Evolutionary conservation across 2,888 invertebrate genomes (phyloP).

Genomic region (Disparrhopalites patrizii): DNA sequence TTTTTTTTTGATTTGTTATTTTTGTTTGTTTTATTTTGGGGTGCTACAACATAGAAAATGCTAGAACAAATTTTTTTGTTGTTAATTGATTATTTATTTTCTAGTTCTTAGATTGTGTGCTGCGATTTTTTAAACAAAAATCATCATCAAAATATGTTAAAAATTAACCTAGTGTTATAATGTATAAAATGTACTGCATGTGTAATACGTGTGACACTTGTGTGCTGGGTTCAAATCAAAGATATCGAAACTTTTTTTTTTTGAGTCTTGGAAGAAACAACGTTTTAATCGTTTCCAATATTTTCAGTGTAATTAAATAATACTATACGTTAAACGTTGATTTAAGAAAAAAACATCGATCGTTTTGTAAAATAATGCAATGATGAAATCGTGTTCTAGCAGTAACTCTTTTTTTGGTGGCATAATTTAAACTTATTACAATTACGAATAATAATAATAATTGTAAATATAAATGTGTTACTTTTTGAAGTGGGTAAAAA

Average conservation of each 20-base stretch:
- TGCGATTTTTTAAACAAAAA: conserved; percentile 9
- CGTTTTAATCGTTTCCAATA: no score
- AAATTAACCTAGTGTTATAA: no score
- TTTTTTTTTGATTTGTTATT: conserved; percentile 8
- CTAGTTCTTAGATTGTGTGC: conserved; percentile 15
- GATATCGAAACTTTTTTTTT: background rate
- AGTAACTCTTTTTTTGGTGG: background rate
- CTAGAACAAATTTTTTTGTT: conserved; percentile 13
- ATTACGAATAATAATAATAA: no score
- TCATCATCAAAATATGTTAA: background rate
- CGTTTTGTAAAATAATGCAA: conserved; percentile 11
- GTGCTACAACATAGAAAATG: conserved; percentile 13
- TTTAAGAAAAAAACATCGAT: background rate
- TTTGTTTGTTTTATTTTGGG: conserved; percentile 15
- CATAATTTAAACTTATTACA: background rate
- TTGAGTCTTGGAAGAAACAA: background rate
- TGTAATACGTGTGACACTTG: conserved; percentile 11
- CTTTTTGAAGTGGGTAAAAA: no score
- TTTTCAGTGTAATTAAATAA: no score
- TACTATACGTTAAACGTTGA: no score
- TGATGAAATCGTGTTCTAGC: background rate
- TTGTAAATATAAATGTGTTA: no score
- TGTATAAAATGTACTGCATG: background rate
- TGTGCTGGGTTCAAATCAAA: conserved; percentile 12
- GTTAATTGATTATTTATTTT: conserved; percentile 14